Evolutionary conservation across 2,113 vertebrate species (phyloP), one percentile per base, ranked within the genome.

Genomic region (Caretta caretta): DNA sequence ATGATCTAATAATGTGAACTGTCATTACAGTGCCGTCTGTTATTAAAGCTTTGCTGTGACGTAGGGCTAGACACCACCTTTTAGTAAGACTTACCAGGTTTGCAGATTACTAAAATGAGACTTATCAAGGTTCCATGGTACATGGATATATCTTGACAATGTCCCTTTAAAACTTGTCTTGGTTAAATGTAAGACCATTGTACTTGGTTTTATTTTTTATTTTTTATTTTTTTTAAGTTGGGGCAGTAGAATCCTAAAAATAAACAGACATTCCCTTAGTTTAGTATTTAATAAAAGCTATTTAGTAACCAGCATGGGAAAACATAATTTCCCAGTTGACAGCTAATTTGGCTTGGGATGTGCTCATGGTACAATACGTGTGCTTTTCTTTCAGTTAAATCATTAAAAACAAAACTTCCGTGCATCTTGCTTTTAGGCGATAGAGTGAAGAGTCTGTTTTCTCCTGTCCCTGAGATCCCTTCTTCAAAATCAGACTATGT

Each of bases 381-480:
- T 42, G 27, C 57, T 91, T 88, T 92, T 94, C 78, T 93, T 93
- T 80, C 90, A 83, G 84, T 83, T 94, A 94, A 91, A 93, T 96
- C 1, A 9, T 95, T 96, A 92, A 92, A 93, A 95, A 94, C 88
- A 94, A 88, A 93, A 95, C 94, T 96, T 84, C 42, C 50, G 13
- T 86, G 54, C 84, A 35, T 92, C 87, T 82, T 91, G 72, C 76
- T 87, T 86, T 93, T 83, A 91, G 89, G 57, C 82, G 88, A 56
- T 92, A 94, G 95, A 95, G 94, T 94, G 92, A 95, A 94, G 92
- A 90, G 93, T 94, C 92, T 93, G 24, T 80, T 96, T 92, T 90
- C 53, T 83, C 90, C 85, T 88, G 80, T 96, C 50, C 53, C 75
- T 83, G 86, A 69, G 97, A 96, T 89, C 82, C 93, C 80, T 88